Evolutionary conservation across 1,140 invertebrate genomes (phyloP).

Genomic region (Bathynomus jamesi): DNA sequence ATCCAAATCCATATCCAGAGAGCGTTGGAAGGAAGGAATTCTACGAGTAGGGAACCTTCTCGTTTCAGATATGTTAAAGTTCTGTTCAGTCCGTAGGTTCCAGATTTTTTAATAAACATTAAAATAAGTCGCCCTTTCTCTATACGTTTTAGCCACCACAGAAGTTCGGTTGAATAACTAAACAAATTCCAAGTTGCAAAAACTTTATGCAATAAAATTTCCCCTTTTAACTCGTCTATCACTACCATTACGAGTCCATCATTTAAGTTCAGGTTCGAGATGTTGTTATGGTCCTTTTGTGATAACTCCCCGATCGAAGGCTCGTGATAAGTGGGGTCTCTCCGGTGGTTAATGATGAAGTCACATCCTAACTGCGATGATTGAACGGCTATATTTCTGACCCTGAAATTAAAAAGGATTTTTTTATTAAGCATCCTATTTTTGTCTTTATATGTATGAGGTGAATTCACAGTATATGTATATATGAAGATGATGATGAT

Average conservation of each 20-base stretch:
- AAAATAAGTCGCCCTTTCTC: conserved; percentile 15
- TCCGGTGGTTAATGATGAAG: too few species aligned
- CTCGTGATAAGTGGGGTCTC: too few species aligned
- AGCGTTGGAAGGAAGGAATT: conserved; percentile 8
- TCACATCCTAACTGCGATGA: too few species aligned
- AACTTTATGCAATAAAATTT: conserved; percentile 10
- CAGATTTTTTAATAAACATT: conserved; percentile 7
- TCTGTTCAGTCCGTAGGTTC: conserved; percentile 12
- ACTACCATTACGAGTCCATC: conserved; percentile 21
- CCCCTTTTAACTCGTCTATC: conserved; percentile 9
- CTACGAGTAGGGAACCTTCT: conserved; percentile 16
- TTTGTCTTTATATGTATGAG: too few species aligned
- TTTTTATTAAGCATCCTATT: too few species aligned
- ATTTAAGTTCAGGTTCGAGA: neutral
- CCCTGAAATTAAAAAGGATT: too few species aligned
- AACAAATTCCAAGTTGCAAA: conserved; percentile 21
- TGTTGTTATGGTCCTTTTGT: too few species aligned
- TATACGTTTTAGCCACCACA: conserved; percentile 19
- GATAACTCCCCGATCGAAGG: too few species aligned
- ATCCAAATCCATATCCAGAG: conserved; percentile 24
- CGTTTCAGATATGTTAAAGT: neutral
- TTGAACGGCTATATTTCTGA: too few species aligned
- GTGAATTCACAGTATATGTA: too few species aligned
- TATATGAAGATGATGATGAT: too few species aligned
- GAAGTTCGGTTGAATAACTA: conserved; percentile 9